phyloP scores from a whole-genome alignment of 2,888 invertebrate genomes.

The Drosophila multiciliata region DNA sequence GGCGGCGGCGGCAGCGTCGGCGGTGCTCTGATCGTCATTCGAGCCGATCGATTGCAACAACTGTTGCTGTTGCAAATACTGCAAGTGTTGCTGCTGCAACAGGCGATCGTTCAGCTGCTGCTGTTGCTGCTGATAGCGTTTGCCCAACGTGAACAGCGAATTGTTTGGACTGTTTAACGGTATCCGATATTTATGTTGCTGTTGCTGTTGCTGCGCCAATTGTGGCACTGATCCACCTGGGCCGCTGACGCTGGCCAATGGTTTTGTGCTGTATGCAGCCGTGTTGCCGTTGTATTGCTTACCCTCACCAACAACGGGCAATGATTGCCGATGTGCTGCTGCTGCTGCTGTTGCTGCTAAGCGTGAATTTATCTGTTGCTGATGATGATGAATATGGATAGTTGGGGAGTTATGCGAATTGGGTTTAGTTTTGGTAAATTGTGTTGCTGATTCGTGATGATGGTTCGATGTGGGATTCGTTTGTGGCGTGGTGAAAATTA shows the following conservation, averaged over 20 bases:
- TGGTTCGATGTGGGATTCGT: conserved; percentile 74
- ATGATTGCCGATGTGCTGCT: conserved; percentile 49
- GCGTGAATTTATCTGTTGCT: conserved; percentile 42
- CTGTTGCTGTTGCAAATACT: conserved; percentile 80
- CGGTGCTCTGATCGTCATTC: conserved; percentile 21
- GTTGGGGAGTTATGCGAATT: conserved; percentile 33
- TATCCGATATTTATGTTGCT: conserved; percentile 76
- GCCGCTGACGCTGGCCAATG: conserved; percentile 62
- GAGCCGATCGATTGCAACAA: conserved; percentile 55
- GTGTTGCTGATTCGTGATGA: conserved; percentile 44
- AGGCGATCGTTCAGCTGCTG: conserved; percentile 82
- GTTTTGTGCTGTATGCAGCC: conserved; percentile 57
- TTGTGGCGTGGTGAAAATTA: conserved; percentile 82
- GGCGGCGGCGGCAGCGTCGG: conserved; percentile 48
- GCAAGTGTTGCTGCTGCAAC: conserved; percentile 82
- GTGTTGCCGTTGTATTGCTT: conserved; percentile 68
- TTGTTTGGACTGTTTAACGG: conserved; percentile 84
- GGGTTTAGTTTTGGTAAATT: conserved; percentile 41
- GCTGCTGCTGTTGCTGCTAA: conserved; percentile 41
- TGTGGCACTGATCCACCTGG: conserved; percentile 68
- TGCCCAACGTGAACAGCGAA: conserved; percentile 68
- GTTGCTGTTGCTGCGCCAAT: conserved; percentile 57
- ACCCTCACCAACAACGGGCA: conserved; percentile 37
- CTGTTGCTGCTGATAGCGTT: conserved; percentile 82
- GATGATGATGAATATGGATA: conserved; percentile 51